Conservation (phyloP, 35 echinoderm and acorn worm species). For the Ophiothrix spiculata region DNA sequence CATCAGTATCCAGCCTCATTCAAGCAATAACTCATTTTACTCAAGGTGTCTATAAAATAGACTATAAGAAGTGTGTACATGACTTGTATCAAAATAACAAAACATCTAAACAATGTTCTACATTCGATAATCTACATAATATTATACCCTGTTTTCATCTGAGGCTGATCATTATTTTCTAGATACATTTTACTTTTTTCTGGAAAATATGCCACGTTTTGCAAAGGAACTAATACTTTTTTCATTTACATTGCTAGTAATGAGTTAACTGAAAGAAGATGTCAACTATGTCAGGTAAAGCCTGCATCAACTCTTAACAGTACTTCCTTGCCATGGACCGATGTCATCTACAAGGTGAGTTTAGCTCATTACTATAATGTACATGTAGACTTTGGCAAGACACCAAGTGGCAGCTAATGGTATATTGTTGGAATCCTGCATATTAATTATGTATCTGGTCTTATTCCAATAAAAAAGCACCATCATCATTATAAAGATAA, state of each 20-base stretch:
- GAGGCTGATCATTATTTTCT: background rate
- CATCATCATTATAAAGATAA: background rate
- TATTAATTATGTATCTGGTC: background rate
- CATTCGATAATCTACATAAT: constrained; percentile 1
- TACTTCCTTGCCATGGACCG: too few relatives aligned
- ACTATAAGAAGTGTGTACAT: constrained; percentile 10
- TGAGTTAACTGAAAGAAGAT: background rate
- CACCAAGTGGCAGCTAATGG: background rate
- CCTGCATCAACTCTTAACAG: too few relatives aligned
- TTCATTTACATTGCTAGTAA: background rate
- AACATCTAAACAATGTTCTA: constrained; percentile 16
- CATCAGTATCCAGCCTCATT: background rate
- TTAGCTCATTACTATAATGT: background rate
- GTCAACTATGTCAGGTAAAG: background rate
- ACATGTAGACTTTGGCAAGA: background rate
- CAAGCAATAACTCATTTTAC: background rate
- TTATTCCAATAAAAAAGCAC: background rate
- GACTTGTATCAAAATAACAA: constrained; percentile 3
- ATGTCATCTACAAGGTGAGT: too few relatives aligned
- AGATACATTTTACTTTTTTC: background rate
- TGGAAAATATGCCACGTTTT: background rate
- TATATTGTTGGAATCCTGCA: background rate
- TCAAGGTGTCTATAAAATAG: constrained; percentile 16
- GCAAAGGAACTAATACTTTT: background rate
- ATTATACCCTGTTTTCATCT: background rate